Conservation (phyloP, 1,140 invertebrate species). For the Ericerus pela region DNA sequence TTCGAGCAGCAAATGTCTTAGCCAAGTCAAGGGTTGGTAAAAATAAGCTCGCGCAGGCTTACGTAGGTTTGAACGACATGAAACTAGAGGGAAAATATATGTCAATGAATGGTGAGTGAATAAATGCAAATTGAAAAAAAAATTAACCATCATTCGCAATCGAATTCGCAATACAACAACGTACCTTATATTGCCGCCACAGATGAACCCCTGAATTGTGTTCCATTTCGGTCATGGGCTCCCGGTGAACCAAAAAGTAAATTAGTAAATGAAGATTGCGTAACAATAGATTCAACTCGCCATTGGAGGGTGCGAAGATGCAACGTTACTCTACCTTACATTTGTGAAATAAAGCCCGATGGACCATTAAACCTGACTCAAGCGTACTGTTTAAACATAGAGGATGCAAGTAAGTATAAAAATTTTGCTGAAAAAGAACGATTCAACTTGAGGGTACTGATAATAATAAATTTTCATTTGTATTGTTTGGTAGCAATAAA, state of each 20-base stretch:
- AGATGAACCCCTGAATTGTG: slow-evolving; percentile 40
- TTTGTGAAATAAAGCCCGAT: slow-evolving; percentile 39
- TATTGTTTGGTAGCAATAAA: neutral
- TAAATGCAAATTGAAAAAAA: neutral
- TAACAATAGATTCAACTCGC: slow-evolving; percentile 34
- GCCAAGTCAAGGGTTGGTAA: slow-evolving; percentile 24
- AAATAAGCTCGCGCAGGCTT: slow-evolving; percentile 28
- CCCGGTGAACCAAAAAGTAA: slow-evolving; percentile 39
- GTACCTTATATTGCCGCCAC: neutral
- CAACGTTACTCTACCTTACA: slow-evolving; percentile 32
- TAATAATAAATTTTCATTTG: neutral
- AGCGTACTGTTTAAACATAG: slow-evolving; percentile 12
- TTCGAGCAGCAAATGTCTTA: slow-evolving; percentile 7
- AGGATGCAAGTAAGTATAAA: slow-evolving; percentile 6
- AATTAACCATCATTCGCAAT: slow-evolving; percentile 14
- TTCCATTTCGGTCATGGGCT: slow-evolving; percentile 45
- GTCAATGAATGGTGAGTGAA: slow-evolving; percentile 28
- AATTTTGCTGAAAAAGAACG: neutral
- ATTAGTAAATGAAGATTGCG: slow-evolving; percentile 37
- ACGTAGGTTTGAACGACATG: slow-evolving; percentile 39
- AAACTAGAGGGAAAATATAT: slow-evolving; percentile 29
- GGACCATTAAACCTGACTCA: slow-evolving; percentile 5
- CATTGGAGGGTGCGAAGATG: slow-evolving; percentile 42
- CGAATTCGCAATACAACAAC: neutral
- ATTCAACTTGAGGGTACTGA: neutral